phyloP scores from a whole-genome alignment of 2,113 vertebrate genomes.

The Rallus limicola region DNA sequence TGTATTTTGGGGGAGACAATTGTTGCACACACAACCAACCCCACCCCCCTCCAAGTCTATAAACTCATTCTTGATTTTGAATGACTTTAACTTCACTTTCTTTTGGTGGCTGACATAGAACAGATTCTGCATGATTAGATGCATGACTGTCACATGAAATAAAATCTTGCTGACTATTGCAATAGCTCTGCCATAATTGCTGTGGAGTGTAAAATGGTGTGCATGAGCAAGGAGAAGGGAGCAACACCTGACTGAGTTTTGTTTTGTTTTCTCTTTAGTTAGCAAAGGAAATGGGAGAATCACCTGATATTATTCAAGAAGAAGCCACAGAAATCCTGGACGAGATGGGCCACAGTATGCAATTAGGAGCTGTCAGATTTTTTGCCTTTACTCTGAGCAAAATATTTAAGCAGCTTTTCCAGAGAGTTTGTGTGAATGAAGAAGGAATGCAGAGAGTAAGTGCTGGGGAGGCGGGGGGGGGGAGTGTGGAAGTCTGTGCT shows the following conservation, averaged over 20 bases:
- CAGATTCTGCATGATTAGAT: background rate
- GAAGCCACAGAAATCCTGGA: constrained; percentile 90
- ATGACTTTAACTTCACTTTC: background rate
- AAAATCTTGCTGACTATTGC: background rate
- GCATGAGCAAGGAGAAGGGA: background rate
- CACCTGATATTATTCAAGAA: constrained; percentile 79
- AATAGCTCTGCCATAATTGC: background rate
- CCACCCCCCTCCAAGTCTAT: accelerated
- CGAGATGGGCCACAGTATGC: constrained; percentile 92
- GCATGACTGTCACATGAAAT: background rate
- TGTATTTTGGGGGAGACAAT: background rate
- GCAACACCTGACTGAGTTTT: background rate
- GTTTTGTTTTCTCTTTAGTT: constrained; percentile 75
- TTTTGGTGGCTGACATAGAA: accelerated
- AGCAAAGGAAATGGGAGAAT: constrained; percentile 80
- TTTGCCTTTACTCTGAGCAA: constrained; percentile 91
- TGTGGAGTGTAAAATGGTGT: background rate
- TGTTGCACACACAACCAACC: background rate
- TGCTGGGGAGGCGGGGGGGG: background rate
- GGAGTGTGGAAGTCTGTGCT: background rate
- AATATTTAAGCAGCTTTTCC: constrained; percentile 92
- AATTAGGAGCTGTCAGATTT: constrained; percentile 88
- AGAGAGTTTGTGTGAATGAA: constrained; percentile 91
- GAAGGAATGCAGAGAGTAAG: constrained; percentile 97
- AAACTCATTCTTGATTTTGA: background rate